Base-by-base conservation (phyloP, 2,888 invertebrate genomes). In the Disparrhopalites patrizii region DNA sequence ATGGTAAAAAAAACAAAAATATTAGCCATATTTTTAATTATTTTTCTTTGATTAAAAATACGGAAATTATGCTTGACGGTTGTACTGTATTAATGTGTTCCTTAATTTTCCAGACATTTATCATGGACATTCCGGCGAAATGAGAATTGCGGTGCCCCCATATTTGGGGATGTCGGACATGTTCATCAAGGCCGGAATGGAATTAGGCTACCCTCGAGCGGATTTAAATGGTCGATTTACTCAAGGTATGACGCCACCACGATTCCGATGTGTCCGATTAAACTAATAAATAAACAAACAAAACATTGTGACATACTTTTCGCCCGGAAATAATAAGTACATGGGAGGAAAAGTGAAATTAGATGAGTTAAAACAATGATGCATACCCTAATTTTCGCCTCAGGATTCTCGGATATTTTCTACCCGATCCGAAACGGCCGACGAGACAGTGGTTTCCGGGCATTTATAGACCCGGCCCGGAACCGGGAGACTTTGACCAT, bases 351-450 rank as follows among this genome's bases (percentile, higher is more conserved):
- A n/a, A n/a, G n/a, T n/a, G n/a, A n/a, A n/a, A n/a, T n/a, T n/a
- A n/a, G n/a, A n/a, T n/a, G n/a, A n/a, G n/a, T n/a, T n/a, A n/a
- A n/a, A n/a, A n/a, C n/a, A n/a, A n/a, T n/a, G n/a, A n/a, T n/a
- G n/a, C n/a, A n/a, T n/a, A 36, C 36, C 7, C 15, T 36, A 56
- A 28, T 15, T 38, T 13, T 58, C 3, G 13, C 5, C 5, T 36
- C 20, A 73, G 73, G 70, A 15, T 73, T 74, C 62, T 69, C 70
- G 1, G 64, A 62, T 13, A 70, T 71, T 50, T 70, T 71, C 64
- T 71, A 69, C 55, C 70, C 73, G 0, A 69, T 68, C 40, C 65
- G 67, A 68, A 66, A 73, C 43, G 75, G 75, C 30, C 50, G 73
- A 36, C 61, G 75, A 5, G 62, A 68, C 30, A 70, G 73, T 51